Evolutionary conservation across 1,140 invertebrate genomes (phyloP).

Genomic region (Oryctes rhinoceros): DNA sequence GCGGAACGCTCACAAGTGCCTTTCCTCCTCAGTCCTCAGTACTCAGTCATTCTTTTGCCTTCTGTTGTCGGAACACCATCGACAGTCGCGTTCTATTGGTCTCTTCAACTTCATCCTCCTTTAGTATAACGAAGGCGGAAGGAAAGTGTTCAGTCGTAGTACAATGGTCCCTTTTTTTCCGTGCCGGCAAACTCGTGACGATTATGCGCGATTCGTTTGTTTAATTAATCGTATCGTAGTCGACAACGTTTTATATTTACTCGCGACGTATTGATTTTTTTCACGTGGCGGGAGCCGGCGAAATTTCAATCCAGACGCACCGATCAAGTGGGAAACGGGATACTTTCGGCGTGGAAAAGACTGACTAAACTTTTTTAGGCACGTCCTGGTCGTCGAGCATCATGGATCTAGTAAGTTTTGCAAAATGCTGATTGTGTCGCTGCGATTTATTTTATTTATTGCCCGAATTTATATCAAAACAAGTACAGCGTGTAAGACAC

Average conservation of each 20-base stretch:
- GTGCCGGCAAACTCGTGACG: not conserved
- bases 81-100: not conserved
- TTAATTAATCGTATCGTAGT: not conserved
- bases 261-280: not conserved
- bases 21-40: not conserved
- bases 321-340: not conserved
- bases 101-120: not conserved
- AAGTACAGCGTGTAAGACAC: too few species aligned
- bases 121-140: not conserved
- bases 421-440: not conserved
- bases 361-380: not conserved
- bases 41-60: not conserved
- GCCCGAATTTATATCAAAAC: too few species aligned
- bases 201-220: not conserved
- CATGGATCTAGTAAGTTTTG: not conserved
- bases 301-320: not conserved
- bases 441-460: too few species aligned
- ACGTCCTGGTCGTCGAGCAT: not conserved
- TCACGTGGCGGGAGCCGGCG: not conserved
- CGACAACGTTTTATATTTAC: not conserved
- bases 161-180: not conserved
- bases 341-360: not conserved
- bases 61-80: not conserved
- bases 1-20: slow-evolving; percentile 2
- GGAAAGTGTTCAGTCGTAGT: not conserved